Base-by-base conservation (phyloP, 2,888 invertebrate genomes). In the Synanthedon myopaeformis region DNA sequence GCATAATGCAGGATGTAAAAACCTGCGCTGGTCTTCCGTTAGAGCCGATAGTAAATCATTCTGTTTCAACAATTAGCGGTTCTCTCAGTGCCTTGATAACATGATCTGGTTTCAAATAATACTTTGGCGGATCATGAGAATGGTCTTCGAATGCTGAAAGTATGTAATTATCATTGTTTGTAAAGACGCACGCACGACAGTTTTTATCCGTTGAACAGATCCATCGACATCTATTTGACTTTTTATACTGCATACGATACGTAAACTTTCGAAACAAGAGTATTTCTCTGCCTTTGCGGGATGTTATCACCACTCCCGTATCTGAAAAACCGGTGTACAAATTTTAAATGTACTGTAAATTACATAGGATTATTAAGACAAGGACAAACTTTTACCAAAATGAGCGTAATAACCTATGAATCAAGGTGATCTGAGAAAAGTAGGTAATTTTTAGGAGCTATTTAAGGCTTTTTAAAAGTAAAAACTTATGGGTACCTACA, bases 241-340 rank as follows among this genome's bases (percentile, higher is more conserved):
- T 79, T 3, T 61, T 59, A 59, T 86, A 84, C 51, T 85, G 83
- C 57, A 76, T 81, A 2, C 85, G 71, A 55, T 87, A 87, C 0
- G 87, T 87, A 55, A 70, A 84, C 51, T 75, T 69, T 2, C 76
- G 74, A 61, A 78, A 83, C 3, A 86, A 68, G 0, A 87, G 69
- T 70, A 87, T 82, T 56, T 84, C 79, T 58, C 77, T 85, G 12
- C 85, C 85, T 66, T 85, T 85, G 1, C 86, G 72, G 4, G 86
- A 86, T 23, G 78, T 85, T 53, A 86, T 77, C 3, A 84, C 70
- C 1, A 82, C 66, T 1, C 82, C 79, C 19, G 75, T 62, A 45
- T 82, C 84, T 85, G 67, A 35, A 35, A 35, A 35, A 35, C 6
- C 8, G 2, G 35, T 35, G 35, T 10, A 10, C 3, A 35, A 35